phyloP scores from a whole-genome alignment of 2,797 vertebrate genomes.

The Argentina silus region DNA sequence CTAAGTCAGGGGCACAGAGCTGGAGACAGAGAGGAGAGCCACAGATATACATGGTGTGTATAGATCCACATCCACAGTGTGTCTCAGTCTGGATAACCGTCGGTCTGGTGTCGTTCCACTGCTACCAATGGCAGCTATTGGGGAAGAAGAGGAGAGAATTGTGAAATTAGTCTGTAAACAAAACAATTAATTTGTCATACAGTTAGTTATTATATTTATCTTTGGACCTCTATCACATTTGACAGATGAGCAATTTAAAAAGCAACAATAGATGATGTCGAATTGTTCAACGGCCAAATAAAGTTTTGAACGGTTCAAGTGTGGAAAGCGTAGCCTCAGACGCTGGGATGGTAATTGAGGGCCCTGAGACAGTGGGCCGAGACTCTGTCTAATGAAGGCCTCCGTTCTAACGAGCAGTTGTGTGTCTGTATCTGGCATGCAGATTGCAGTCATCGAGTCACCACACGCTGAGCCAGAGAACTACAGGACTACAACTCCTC shows the following conservation, averaged over 20 bases:
- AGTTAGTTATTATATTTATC: too few relatives aligned
- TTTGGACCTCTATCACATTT: too few relatives aligned
- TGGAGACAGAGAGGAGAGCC: slow-evolving; percentile 23
- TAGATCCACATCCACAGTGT: slow-evolving; percentile 9
- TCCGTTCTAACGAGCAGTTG: slow-evolving; percentile 68
- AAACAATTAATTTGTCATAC: slow-evolving; percentile 9
- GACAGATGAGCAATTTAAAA: too few relatives aligned
- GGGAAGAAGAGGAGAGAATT: slow-evolving; percentile 52
- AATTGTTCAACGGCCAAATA: too few relatives aligned
- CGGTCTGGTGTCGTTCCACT: slow-evolving; percentile 63
- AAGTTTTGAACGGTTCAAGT: neutral
- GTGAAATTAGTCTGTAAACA: slow-evolving; percentile 25
- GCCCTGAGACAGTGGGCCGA: slow-evolving; percentile 54
- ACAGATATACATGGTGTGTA: slow-evolving; percentile 40
- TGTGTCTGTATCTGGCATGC: slow-evolving; percentile 41
- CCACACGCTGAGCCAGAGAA: slow-evolving; percentile 53
- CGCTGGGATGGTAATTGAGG: slow-evolving; percentile 48
- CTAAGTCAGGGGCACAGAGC: slow-evolving; percentile 3
- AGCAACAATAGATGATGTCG: too few relatives aligned
- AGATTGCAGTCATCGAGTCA: slow-evolving; percentile 55
- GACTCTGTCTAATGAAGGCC: slow-evolving; percentile 66
- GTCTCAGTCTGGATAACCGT: slow-evolving; percentile 15
- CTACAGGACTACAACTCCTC: slow-evolving; percentile 47
- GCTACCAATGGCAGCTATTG: slow-evolving; percentile 64
- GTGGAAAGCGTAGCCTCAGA: neutral